Conservation (phyloP, 1,140 invertebrate genomes). For the Drosophila yakuba region DNA sequence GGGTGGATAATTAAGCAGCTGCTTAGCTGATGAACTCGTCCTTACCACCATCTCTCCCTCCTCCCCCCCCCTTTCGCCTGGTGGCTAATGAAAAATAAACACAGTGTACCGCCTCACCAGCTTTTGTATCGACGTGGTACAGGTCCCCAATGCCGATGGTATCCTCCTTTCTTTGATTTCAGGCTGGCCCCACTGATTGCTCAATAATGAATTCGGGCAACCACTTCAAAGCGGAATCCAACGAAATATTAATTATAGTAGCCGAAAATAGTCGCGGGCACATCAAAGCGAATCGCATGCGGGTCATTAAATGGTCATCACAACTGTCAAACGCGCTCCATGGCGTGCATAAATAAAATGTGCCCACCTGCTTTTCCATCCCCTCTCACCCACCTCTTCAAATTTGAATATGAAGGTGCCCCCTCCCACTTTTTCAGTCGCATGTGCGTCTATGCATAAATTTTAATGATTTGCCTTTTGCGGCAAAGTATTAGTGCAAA, state of each 20-base stretch:
- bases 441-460: constrained; percentile 69
- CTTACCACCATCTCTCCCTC: neutral
- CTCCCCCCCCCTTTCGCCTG: constrained; percentile 3
- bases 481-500: constrained; percentile 70
- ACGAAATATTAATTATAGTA: constrained; percentile 67
- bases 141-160: neutral
- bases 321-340: constrained; percentile 26
- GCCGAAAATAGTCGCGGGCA: constrained; percentile 40
- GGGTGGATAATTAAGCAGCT: constrained; percentile 76
- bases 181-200: constrained; percentile 14
- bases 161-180: constrained; percentile 28
- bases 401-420: no score
- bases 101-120: constrained; percentile 15
- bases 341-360: constrained; percentile 39
- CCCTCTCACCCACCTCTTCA: neutral
- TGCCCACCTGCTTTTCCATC: neutral
- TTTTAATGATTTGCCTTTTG: constrained; percentile 76
- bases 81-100: constrained; percentile 75
- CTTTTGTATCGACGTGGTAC: constrained; percentile 14
- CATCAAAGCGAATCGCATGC: constrained; percentile 63
- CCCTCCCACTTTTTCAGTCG: neutral
- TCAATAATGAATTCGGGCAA: constrained; percentile 41
- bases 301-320: constrained; percentile 70
- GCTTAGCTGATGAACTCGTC: constrained; percentile 38
- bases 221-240: constrained; percentile 55